phyloP scores from a whole-genome alignment of 2,113 vertebrate species.

The Mugil cephalus region DNA sequence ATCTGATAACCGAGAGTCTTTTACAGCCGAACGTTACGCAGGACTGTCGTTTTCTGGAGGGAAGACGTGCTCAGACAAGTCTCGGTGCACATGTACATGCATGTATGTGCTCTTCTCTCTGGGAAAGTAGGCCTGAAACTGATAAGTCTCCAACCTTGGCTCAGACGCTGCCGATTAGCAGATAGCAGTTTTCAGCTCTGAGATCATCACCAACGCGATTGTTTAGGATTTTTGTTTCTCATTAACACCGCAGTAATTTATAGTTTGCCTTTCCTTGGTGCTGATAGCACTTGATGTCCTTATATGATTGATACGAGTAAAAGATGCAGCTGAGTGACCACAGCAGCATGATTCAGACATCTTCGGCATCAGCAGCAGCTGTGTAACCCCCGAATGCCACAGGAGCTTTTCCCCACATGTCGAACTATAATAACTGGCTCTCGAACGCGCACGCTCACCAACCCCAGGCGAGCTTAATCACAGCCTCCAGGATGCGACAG shows the following conservation, averaged over 20 bases:
- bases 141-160: conserved; percentile 33
- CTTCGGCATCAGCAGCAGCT: background rate
- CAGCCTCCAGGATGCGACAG: conserved; percentile 50
- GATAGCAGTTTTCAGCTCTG: conserved; percentile 33
- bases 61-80: conserved; percentile 52
- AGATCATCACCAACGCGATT: conserved; percentile 32
- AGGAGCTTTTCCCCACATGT: conserved; percentile 15
- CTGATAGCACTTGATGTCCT: background rate
- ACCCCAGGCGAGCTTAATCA: conserved; percentile 43
- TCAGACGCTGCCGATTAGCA: conserved; percentile 39
- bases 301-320: conserved; percentile 2
- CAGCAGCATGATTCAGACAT: background rate
- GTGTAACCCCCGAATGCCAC: conserved; percentile 9
- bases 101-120: conserved; percentile 23
- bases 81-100: conserved; percentile 25
- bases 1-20: conserved; percentile 45
- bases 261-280: background rate
- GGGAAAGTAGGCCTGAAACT: conserved; percentile 35
- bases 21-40: conserved; percentile 54
- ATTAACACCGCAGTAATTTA: conserved; percentile 8
- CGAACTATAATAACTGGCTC: background rate
- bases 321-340: background rate
- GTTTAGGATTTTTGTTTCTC: conserved; percentile 45
- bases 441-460: background rate
- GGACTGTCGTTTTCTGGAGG: conserved; percentile 63